These are phyloP conservation scores for Ethmia dodecea DNA, from an alignment of 2,888 invertebrate species.

Conservation along the genomic window DNA sequence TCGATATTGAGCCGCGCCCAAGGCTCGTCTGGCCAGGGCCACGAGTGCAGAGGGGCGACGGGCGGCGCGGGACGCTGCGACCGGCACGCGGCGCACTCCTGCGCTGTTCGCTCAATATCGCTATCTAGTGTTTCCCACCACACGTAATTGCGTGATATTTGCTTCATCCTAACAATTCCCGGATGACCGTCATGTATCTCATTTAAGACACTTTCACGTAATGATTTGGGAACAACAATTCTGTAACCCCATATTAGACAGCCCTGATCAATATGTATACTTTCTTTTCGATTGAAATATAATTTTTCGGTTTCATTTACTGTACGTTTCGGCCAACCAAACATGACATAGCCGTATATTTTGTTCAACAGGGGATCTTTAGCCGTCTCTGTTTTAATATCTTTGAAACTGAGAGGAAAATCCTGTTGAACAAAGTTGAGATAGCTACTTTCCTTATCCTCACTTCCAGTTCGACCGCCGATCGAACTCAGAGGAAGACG, in stretches of 20 bases:
- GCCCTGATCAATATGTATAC: slow-evolving; percentile 19
- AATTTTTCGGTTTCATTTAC: slow-evolving; percentile 7
- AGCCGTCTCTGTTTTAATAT: background rate
- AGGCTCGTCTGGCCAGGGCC: slow-evolving; percentile 3
- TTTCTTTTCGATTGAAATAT: slow-evolving; percentile 13
- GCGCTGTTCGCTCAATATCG: slow-evolving; percentile 6
- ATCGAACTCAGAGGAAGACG: background rate
- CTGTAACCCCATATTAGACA: slow-evolving; percentile 6
- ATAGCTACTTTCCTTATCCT: slow-evolving; percentile 1
- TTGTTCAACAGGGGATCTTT: background rate
- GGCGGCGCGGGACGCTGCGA: background rate
- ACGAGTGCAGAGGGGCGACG: background rate
- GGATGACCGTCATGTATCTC: slow-evolving; percentile 6
- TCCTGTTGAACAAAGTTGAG: slow-evolving; percentile 6
- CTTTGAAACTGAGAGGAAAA: slow-evolving; percentile 3
- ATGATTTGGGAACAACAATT: slow-evolving; percentile 1
- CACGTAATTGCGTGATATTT: slow-evolving; percentile 7
- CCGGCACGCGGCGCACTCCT: background rate
- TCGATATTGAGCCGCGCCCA: slow-evolving; percentile 6
- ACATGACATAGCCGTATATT: background rate
- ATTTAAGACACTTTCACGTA: background rate
- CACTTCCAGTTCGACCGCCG: too few relatives aligned
- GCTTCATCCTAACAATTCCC: slow-evolving; percentile 11
- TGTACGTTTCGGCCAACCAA: slow-evolving; percentile 8
- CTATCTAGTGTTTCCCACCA: slow-evolving; percentile 10